phyloP scores from a whole-genome alignment of 2,797 vertebrate genomes.

The Megaceryle alcyon region DNA sequence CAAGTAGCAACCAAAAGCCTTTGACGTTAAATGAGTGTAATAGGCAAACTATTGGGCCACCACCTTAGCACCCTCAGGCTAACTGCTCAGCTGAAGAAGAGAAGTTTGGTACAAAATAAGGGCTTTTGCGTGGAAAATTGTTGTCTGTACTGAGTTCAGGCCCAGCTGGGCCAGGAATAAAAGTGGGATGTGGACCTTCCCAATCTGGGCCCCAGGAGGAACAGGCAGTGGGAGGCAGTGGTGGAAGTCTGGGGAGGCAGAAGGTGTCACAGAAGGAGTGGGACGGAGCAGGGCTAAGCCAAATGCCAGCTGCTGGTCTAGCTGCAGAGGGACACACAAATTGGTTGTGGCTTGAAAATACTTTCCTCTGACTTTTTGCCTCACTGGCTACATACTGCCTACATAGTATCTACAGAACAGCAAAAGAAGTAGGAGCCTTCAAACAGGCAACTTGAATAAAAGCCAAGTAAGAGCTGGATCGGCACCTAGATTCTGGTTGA shows the following conservation, averaged over 20 bases:
- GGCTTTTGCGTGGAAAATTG: background rate
- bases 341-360: background rate
- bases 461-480: background rate
- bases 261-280: background rate
- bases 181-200: background rate
- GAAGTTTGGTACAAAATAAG: background rate
- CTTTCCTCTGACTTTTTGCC: background rate
- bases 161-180: background rate
- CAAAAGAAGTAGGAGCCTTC: background rate
- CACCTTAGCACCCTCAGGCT: background rate
- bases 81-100: background rate
- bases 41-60: background rate
- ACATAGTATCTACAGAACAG: background rate
- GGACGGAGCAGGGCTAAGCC: background rate
- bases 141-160: background rate
- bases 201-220: background rate
- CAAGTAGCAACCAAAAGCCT: background rate
- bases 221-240: background rate
- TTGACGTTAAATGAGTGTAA: background rate
- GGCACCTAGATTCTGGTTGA: slow-evolving; percentile 32
- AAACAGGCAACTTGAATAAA: background rate
- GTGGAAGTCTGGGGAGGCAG: background rate
- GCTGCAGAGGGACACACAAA: background rate
- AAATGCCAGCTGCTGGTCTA: background rate
- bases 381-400: background rate